phyloP scores from a whole-genome alignment of 2,113 vertebrate genomes.

The Capreolus pygargus region DNA sequence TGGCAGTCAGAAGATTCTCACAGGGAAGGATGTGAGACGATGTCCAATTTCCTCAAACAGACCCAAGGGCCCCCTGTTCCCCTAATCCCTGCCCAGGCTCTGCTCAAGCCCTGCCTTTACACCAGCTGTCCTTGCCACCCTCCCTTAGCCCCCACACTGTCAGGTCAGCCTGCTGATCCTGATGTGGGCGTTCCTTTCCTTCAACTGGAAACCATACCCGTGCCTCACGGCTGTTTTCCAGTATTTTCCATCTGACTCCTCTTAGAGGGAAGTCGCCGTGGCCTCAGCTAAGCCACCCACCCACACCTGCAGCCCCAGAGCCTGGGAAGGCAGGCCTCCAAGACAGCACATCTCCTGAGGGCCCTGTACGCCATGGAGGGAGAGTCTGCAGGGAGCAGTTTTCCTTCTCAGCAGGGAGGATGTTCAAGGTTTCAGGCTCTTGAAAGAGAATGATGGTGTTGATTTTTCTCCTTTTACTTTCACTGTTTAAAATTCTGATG shows the following conservation, averaged over 20 bases:
- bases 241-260: background rate
- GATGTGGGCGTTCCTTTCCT: background rate
- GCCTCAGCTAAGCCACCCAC: background rate
- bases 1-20: background rate
- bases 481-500: slow-evolving; percentile 4
- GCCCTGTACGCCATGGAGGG: background rate
- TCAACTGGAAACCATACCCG: rapidly evolving
- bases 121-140: background rate
- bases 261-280: background rate
- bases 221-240: background rate
- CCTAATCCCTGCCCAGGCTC: background rate
- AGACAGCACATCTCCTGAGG: background rate
- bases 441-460: background rate
- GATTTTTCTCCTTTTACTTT: slow-evolving; percentile 28
- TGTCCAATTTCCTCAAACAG: background rate
- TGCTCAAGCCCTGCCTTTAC: background rate
- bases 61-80: background rate
- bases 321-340: background rate
- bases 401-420: background rate
- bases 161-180: background rate
- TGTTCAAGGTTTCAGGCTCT: slow-evolving; percentile 18
- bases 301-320: background rate
- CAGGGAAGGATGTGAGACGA: background rate
- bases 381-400: background rate
- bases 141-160: background rate